Percentiles rank a stretch among this genome's conserved stretches.
These are phyloP conservation scores for Drosophila vallismaia DNA, from an alignment of 2,888 invertebrate species.

Conservation along the genomic window DNA sequence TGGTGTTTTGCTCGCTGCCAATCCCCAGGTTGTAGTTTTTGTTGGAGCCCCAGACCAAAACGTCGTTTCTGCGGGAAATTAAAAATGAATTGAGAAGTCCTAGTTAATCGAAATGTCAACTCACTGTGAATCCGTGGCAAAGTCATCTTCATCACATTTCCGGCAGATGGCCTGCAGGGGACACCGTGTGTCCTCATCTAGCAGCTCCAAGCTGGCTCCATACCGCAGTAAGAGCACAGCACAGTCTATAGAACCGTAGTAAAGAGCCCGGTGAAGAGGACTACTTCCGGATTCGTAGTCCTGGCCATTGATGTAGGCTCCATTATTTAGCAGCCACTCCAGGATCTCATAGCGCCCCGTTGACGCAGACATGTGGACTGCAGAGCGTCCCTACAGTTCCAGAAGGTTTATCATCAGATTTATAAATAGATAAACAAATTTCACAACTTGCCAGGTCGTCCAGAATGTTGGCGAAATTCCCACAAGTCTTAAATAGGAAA, in stretches of 20 bases:
- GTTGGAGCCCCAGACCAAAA: slow-evolving; percentile 94
- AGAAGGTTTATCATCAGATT: not conserved
- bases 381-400: slow-evolving; percentile 88
- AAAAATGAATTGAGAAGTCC: not conserved
- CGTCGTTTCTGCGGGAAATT: slow-evolving; percentile 84
- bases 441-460: slow-evolving; percentile 85
- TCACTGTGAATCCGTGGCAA: slow-evolving; percentile 56
- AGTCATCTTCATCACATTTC: slow-evolving; percentile 83
- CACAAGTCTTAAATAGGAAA: slow-evolving; percentile 86
- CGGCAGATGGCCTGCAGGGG: slow-evolving; percentile 82
- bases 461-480: slow-evolving; percentile 86
- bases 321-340: slow-evolving; percentile 89
- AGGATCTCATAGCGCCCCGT: slow-evolving; percentile 88
- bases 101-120: not conserved
- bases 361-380: slow-evolving; percentile 91
- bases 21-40: slow-evolving; percentile 93
- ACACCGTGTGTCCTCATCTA: slow-evolving; percentile 80
- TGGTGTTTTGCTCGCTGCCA: slow-evolving; percentile 87
- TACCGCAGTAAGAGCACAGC: slow-evolving; percentile 89
- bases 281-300: slow-evolving; percentile 87
- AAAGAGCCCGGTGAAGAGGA: slow-evolving; percentile 91
- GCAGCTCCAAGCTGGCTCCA: slow-evolving; percentile 84
- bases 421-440: not conserved
- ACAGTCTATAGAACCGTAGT: slow-evolving; percentile 91
- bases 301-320: slow-evolving; percentile 79